phyloP scores from a whole-genome alignment of 2,888 invertebrate species.

The Alloscopus bannaensis region DNA sequence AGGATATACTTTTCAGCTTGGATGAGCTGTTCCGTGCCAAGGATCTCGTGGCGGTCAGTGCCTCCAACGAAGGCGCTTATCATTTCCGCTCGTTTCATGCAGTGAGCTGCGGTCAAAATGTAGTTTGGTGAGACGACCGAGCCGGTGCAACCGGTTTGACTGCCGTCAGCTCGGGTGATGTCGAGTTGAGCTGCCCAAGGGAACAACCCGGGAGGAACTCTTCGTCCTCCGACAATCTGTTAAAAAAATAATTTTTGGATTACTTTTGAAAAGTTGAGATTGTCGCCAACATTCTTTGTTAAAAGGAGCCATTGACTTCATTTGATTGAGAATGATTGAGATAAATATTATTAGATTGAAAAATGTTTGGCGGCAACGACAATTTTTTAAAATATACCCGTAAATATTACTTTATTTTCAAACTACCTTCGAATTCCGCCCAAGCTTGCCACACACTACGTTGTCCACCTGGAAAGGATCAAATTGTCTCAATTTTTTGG shows the following conservation, averaged over 20 bases:
- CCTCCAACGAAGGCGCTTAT: slow-evolving; percentile 72
- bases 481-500: slow-evolving; percentile 61
- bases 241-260: background rate
- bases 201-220: slow-evolving; percentile 69
- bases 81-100: slow-evolving; percentile 69
- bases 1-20: slow-evolving; percentile 73
- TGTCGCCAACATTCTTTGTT: no score
- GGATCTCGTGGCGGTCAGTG: slow-evolving; percentile 69
- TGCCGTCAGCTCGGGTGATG: slow-evolving; percentile 70
- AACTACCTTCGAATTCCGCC: slow-evolving; percentile 66
- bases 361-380: no score
- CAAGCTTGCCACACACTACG: slow-evolving; percentile 63
- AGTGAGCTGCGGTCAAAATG: slow-evolving; percentile 71
- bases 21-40: slow-evolving; percentile 68
- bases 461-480: no score
- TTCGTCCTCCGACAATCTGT: slow-evolving; percentile 71
- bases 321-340: no score
- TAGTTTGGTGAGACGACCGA: slow-evolving; percentile 66
- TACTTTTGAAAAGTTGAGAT: no score
- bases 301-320: no score
- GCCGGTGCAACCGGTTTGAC: slow-evolving; percentile 71
- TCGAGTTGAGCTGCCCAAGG: slow-evolving; percentile 72
- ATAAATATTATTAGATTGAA: no score
- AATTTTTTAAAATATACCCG: no score
- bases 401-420: no score